Evolutionary conservation across 2,797 vertebrate species (phyloP).

Genomic region (Euthynnus affinis): DNA sequence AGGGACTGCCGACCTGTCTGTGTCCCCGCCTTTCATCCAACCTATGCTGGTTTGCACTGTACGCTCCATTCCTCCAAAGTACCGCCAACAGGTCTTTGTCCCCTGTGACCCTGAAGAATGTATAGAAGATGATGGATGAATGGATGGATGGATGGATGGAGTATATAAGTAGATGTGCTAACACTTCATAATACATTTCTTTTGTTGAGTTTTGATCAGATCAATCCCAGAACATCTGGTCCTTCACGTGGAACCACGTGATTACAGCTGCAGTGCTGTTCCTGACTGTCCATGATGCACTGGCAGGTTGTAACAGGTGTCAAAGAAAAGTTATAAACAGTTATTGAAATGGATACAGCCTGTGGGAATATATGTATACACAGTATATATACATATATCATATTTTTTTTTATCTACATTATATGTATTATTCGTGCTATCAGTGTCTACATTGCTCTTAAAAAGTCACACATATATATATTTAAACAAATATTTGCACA

Average conservation of each 20-base stretch:
- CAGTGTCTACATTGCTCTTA: not conserved
- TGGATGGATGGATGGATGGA: not conserved
- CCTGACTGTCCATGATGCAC: no score
- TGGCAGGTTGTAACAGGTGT: not conserved
- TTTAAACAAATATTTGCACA: not conserved
- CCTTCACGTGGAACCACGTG: not conserved
- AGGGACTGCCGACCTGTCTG: slow-evolving; percentile 26
- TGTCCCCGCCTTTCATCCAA: slow-evolving; percentile 39
- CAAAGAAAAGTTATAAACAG: no score
- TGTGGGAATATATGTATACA: no score
- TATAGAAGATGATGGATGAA: not conserved
- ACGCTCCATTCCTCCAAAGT: not conserved
- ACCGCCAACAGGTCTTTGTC: slow-evolving; percentile 1
- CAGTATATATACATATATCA: no score
- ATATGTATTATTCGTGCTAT: not conserved
- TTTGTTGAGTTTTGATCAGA: not conserved
- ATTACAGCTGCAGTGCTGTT: not conserved
- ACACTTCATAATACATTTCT: not conserved
- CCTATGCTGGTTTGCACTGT: slow-evolving; percentile 1
- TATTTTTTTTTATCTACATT: not conserved
- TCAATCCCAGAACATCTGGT: not conserved
- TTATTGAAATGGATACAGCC: not conserved
- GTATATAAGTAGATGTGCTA: not conserved
- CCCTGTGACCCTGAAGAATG: not conserved
- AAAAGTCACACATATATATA: not conserved